These are phyloP conservation scores for Spilosoma lubricipeda DNA, from an alignment of 2,888 invertebrate genomes.

Conservation along the genomic window DNA sequence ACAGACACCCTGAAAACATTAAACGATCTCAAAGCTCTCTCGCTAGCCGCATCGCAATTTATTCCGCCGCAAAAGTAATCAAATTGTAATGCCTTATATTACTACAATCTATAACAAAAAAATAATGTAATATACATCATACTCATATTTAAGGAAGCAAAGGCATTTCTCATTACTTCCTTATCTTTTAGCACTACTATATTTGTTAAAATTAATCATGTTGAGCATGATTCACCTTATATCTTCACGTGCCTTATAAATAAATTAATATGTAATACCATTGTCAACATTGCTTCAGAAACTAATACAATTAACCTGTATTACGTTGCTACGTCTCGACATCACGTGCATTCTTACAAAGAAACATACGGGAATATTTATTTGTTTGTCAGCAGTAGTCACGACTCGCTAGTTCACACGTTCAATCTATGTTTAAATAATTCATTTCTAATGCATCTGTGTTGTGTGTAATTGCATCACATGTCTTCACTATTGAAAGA, in stretches of 20 bases:
- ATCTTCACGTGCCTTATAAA: not conserved
- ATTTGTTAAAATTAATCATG: not conserved
- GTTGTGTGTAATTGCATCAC: constrained; percentile 35
- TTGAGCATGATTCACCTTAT: not conserved
- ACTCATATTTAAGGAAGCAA: too few species aligned
- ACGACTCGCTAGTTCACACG: constrained; percentile 51
- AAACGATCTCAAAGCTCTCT: not conserved
- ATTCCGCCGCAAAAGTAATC: not conserved
- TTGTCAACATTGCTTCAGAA: not conserved
- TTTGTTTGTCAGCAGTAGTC: constrained; percentile 39
- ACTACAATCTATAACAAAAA: too few species aligned
- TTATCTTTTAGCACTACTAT: too few species aligned
- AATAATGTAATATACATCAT: too few species aligned
- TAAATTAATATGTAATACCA: not conserved
- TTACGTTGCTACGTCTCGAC: constrained; percentile 14
- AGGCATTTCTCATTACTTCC: not conserved
- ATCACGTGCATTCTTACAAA: constrained; percentile 44
- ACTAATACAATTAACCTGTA: constrained; percentile 5
- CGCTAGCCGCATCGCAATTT: not conserved
- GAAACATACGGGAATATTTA: constrained; percentile 23
- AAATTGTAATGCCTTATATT: not conserved
- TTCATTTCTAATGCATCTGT: constrained; percentile 41
- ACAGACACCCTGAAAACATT: not conserved
- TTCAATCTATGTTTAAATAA: constrained; percentile 28
- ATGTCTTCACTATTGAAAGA: constrained; percentile 29